Conservation (phyloP, 2,797 vertebrate species). For the Eulemur albifrons region DNA sequence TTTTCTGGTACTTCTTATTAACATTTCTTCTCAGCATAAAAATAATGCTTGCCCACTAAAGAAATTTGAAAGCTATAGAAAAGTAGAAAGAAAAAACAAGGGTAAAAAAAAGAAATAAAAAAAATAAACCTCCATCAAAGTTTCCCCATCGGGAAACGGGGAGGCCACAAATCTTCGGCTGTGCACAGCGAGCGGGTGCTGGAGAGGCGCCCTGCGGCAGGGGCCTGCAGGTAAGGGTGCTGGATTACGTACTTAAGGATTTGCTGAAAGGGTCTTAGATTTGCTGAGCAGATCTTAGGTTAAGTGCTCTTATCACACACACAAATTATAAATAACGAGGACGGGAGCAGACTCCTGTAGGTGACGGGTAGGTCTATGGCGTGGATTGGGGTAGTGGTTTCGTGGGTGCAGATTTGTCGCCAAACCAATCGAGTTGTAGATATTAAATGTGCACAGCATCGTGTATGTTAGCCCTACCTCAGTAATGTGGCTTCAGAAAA, state of each 20-base stretch:
- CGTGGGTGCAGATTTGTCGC: neutral
- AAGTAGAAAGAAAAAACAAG: neutral
- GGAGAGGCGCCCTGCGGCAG: accelerated
- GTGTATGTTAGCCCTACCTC: neutral
- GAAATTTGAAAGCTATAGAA: neutral
- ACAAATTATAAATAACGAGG: neutral
- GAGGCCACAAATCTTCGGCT: neutral
- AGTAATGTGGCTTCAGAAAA: neutral
- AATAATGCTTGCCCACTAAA: neutral
- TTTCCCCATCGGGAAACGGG: neutral
- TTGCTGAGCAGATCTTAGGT: neutral
- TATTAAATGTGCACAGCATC: neutral
- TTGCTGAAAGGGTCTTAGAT: neutral
- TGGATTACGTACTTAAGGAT: too few relatives aligned
- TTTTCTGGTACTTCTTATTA: neutral
- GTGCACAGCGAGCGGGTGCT: too few relatives aligned
- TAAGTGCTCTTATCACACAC: neutral
- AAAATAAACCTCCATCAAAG: neutral
- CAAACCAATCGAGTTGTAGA: neutral
- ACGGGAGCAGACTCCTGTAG: neutral
- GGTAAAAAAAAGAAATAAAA: neutral
- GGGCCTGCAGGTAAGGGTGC: too few relatives aligned
- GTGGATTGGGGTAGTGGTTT: neutral
- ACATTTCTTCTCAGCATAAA: neutral
- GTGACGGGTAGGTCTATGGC: neutral